phyloP scores from a whole-genome alignment of 2,797 vertebrate species.

The Myripristis jacobus region DNA sequence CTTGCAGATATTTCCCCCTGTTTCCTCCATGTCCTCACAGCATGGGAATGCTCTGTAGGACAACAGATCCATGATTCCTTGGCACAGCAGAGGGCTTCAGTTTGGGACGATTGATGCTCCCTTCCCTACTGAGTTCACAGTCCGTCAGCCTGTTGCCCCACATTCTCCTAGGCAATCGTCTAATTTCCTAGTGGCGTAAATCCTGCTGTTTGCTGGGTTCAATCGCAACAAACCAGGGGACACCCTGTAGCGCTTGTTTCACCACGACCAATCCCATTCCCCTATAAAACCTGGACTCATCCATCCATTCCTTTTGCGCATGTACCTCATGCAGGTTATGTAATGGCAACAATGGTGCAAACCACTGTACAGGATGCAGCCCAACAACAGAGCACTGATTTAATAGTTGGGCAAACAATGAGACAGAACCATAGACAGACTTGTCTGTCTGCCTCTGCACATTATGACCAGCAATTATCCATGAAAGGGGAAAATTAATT shows the following conservation, averaged over 20 bases:
- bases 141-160: conserved; percentile 47
- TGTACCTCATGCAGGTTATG: conserved; percentile 28
- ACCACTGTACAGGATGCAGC: conserved; percentile 18
- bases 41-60: conserved; percentile 54
- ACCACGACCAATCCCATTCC: conserved; percentile 4
- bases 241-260: conserved; percentile 34
- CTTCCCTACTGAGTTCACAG: conserved; percentile 65
- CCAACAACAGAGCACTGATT: conserved; percentile 27
- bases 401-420: conserved; percentile 33
- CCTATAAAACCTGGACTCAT: conserved; percentile 30
- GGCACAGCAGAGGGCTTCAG: conserved; percentile 34
- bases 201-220: conserved; percentile 35
- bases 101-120: conserved; percentile 68
- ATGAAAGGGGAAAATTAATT: neutral
- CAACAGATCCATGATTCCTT: conserved; percentile 32
- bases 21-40: conserved; percentile 42
- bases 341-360: conserved; percentile 28
- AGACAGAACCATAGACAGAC: neutral
- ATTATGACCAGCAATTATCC: neutral
- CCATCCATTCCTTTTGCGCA: conserved; percentile 31
- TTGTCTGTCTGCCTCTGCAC: neutral
- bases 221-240: conserved; percentile 34
- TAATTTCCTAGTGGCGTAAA: conserved; percentile 72
- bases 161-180: conserved; percentile 66
- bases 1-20: conserved; percentile 22